Evolutionary conservation across 2,888 invertebrate genomes (phyloP).

Genomic region (Hypomecis atomaria): DNA sequence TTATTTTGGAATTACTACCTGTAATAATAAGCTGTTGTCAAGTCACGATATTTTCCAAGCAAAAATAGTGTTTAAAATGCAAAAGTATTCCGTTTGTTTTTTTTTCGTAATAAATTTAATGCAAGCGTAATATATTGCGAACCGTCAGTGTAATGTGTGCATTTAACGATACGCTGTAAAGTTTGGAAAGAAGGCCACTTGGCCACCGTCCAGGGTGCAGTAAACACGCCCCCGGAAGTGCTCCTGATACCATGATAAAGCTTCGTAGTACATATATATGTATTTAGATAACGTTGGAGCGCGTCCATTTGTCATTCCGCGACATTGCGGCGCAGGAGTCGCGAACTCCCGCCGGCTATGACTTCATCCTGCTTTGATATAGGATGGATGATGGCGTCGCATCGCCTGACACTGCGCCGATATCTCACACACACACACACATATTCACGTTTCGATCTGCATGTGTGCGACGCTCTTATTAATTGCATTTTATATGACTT

Average conservation of each 20-base stretch:
- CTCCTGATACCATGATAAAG: slow-evolving; percentile 48
- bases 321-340: slow-evolving; percentile 34
- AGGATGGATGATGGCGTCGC: slow-evolving; percentile 1
- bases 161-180: slow-evolving; percentile 58
- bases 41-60: slow-evolving; percentile 17
- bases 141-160: slow-evolving; percentile 63
- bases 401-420: slow-evolving; percentile 18
- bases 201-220: slow-evolving; percentile 67
- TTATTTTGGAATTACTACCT: background rate
- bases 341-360: slow-evolving; percentile 5
- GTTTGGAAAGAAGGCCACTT: slow-evolving; percentile 68
- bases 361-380: slow-evolving; percentile 23
- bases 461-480: slow-evolving; percentile 17
- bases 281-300: slow-evolving; percentile 50
- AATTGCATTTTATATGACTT: slow-evolving; percentile 19
- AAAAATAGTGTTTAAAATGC: slow-evolving; percentile 44
- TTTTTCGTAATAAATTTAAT: slow-evolving; percentile 61
- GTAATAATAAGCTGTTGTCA: background rate
- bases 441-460: background rate
- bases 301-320: slow-evolving; percentile 38
- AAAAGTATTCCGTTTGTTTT: slow-evolving; percentile 52
- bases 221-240: slow-evolving; percentile 69
- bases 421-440: slow-evolving; percentile 16
- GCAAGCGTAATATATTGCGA: slow-evolving; percentile 57
- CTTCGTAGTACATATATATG: slow-evolving; percentile 50